Base-by-base conservation (phyloP, 1,140 invertebrate species). In the Conus betulinus region DNA sequence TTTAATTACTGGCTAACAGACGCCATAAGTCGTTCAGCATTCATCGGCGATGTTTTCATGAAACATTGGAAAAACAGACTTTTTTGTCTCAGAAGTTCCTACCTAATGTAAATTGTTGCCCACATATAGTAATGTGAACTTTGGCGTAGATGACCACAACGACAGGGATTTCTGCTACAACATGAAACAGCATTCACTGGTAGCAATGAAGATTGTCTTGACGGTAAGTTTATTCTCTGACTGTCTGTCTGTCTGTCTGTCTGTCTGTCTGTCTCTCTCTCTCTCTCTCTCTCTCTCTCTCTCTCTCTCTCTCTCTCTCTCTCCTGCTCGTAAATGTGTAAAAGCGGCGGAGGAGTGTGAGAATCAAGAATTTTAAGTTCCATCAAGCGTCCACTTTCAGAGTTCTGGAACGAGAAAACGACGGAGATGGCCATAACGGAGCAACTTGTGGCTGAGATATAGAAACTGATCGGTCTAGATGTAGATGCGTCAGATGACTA, bases 241-340 rank as follows among this genome's bases (percentile, higher is more conserved):
- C 7, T 84, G 52, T 1, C 52, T 57, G 52, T 55, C 52, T 84
- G 25, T 84, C 20, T 84, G 25, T 84, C 7, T 57, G 25, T 57
- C n/a, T 8, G n/a, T 60, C 52, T 60, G n/a, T 23, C 52, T 84
- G 25, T 57, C 52, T 84, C 0, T 57, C 52, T 84, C 57, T 84
- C n/a, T 63, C 13, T 60, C 83, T 63, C 55, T 84, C 57, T 67
- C 53, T 63, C 83, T 63, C 57, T 63, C 55, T 63, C 53, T 63
- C 57, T 63, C 17, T 63, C 55, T 63, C 83, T 27, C 82, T 84
- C 55, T 84, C 82, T 84, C 55, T 55, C 52, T 84, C n/a, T 60
- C 15, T 60, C 15, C 5, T n/a, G n/a, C 82, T 53, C 23, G 25
- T 51, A 25, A 11, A 8, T 74, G n/a, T 74, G 7, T 3, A 25